Evolutionary conservation across 2,113 vertebrate species (phyloP), one percentile per base, ranked within the genome.

Genomic region (Aleadryas rufinucha): DNA sequence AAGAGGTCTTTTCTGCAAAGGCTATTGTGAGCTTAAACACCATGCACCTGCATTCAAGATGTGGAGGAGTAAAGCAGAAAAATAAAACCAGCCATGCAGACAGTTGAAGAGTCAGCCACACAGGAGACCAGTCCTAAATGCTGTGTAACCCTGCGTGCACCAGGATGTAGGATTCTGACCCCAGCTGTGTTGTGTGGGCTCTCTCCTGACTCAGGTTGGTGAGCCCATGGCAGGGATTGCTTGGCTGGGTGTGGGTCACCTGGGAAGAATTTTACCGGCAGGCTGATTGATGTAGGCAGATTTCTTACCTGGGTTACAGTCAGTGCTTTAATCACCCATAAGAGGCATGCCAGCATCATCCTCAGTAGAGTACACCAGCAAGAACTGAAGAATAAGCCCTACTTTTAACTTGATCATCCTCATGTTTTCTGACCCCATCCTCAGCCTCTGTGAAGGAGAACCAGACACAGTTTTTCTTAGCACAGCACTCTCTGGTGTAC

Each of bases 141-240:
- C 21, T 35, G 27, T 7, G 35, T 50, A 80, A 16, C 9, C 17
- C 17, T 5, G 3, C 14, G 8, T 28, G 10, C 10, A 22, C 5
- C 27, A 52, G 41, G 9, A 47, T 0, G 0, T 4, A 31, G 33
- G 33, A 22, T 39, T 47, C 30, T 56, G 53, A 35, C 11, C 18
- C 12, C 41, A n/a, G 19, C 1, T 2, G 30, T 50, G 16, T 12
- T 28, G 26, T 0, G 0, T 11, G 31, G 16, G 28, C 5, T 50
- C 10, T 54, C 39, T 57, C 12, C 45, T 52, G 23, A 5, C 20
- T 35, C 3, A 6, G 6, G 26, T 24, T 77, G 23, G 64, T 42
- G 9, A 2, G 1, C 8, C 20, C 13, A 14, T 6, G 28, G 20
- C 33, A 49, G 26, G 11, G 11, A 5, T 17, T 70, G 17, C 31